A percentile compares a stretch with the other conserved stretches of the same genome.
Evolutionary conservation across 2,888 invertebrate species (phyloP).

Genomic region (Leptarthrus brevirostris): DNA sequence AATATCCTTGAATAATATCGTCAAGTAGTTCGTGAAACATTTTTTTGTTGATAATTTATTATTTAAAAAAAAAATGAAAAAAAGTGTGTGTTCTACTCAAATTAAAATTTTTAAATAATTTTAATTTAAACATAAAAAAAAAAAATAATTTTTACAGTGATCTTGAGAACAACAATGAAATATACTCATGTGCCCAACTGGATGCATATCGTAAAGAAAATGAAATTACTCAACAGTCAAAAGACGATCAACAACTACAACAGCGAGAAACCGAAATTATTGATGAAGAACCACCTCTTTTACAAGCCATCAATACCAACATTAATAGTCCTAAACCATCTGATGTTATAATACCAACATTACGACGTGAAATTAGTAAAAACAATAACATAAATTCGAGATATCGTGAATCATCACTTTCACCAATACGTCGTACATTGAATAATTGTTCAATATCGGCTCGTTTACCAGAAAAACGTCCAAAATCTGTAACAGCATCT

Average conservation of each 20-base stretch:
- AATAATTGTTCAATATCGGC: slow-evolving; percentile 54
- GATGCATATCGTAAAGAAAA: slow-evolving; percentile 62
- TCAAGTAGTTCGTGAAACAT: too few species aligned
- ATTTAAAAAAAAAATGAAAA: background rate
- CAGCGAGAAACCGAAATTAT: slow-evolving; percentile 21
- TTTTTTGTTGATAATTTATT: too few species aligned
- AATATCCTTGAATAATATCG: too few species aligned
- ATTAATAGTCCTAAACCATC: slow-evolving; percentile 43
- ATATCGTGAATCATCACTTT: slow-evolving; percentile 54
- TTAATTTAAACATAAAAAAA: slow-evolving; percentile 17
- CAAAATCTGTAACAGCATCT: slow-evolving; percentile 66
- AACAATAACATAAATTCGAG: slow-evolving; percentile 45
- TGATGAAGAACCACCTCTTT: slow-evolving; percentile 10
- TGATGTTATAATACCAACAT: slow-evolving; percentile 7
- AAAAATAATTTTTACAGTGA: slow-evolving; percentile 62
- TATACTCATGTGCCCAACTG: slow-evolving; percentile 67
- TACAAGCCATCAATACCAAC: slow-evolving; percentile 35
- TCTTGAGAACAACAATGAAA: slow-evolving; percentile 68
- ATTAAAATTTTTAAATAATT: background rate
- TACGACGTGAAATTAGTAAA: background rate
- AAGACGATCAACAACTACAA: slow-evolving; percentile 54
- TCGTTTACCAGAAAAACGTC: slow-evolving; percentile 58
- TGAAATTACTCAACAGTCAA: slow-evolving; percentile 45
- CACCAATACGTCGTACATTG: slow-evolving; percentile 56
- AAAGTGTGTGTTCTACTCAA: background rate